Percentiles rank a stretch among this genome's conserved stretches.
These are phyloP conservation scores for Andrena fulva DNA, from an alignment of 2,888 invertebrate species.

Conservation along the genomic window DNA sequence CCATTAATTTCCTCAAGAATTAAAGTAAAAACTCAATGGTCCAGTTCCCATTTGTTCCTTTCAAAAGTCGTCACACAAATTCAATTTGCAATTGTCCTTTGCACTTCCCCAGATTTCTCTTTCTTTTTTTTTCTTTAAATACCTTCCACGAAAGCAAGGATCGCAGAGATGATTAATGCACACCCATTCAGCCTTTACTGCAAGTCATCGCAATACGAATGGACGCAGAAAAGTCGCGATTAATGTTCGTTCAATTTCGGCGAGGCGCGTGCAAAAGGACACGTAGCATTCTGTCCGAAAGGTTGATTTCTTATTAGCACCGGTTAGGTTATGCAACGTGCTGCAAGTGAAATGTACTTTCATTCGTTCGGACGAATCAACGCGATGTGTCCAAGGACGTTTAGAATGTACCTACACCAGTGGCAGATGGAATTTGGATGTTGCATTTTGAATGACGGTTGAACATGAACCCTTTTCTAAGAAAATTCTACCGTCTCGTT, in stretches of 20 bases:
- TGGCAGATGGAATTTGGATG: constrained; percentile 24
- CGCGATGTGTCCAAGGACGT: constrained; percentile 51
- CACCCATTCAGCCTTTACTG: background rate
- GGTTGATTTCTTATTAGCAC: constrained; percentile 31
- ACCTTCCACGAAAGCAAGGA: background rate
- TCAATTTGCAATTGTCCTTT: background rate
- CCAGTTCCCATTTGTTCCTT: background rate
- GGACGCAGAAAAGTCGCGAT: background rate
- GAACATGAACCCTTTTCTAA: background rate
- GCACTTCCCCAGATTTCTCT: background rate
- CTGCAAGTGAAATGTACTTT: constrained; percentile 77
- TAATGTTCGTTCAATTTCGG: background rate
- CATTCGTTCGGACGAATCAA: constrained; percentile 59
- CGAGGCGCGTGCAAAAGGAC: constrained; percentile 3
- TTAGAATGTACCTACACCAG: background rate
- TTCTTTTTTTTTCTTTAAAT: background rate
- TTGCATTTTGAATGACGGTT: background rate
- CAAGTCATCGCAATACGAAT: background rate
- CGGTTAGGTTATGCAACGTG: constrained; percentile 53
- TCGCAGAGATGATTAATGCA: background rate
- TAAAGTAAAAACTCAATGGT: background rate
- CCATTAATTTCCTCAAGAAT: background rate
- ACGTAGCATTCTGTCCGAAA: constrained; percentile 21
- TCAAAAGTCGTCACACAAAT: background rate
- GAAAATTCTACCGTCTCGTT: background rate